phyloP scores from a whole-genome alignment of 2,113 vertebrate genomes.

The Hyperoodon ampullatus region DNA sequence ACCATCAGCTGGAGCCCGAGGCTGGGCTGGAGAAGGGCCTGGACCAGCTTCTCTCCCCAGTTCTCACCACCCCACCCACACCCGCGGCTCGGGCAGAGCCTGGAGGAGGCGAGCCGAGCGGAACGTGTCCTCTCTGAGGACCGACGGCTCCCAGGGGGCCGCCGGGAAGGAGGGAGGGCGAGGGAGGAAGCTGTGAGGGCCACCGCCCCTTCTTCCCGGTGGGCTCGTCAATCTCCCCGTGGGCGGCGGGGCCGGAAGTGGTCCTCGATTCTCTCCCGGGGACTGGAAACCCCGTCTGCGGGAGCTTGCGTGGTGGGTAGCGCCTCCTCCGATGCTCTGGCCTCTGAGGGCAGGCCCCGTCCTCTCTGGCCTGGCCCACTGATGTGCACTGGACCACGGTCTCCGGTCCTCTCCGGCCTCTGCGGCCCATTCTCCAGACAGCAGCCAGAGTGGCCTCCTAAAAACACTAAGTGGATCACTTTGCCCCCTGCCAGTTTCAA shows the following conservation, averaged over 20 bases:
- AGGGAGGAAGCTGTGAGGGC: neutral
- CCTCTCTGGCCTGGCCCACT: neutral
- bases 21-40: neutral
- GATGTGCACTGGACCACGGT: neutral
- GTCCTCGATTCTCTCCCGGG: neutral
- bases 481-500: neutral
- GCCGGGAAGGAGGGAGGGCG: neutral
- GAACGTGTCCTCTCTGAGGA: neutral
- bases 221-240: neutral
- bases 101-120: neutral
- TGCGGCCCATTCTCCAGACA: neutral
- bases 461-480: neutral
- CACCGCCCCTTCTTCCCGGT: neutral
- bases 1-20: too few species aligned
- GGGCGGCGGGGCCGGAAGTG: rapidly evolving
- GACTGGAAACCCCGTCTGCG: neutral
- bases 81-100: neutral
- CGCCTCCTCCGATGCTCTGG: rapidly evolving
- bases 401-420: neutral
- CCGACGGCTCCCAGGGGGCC: neutral
- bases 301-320: too few species aligned
- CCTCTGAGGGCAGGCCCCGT: rapidly evolving
- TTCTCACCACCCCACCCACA: too few species aligned
- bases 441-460: neutral
- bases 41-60: too few species aligned